Evolutionary conservation across 2,797 vertebrate species (phyloP).

Genomic region (Gambusia yucatana): DNA sequence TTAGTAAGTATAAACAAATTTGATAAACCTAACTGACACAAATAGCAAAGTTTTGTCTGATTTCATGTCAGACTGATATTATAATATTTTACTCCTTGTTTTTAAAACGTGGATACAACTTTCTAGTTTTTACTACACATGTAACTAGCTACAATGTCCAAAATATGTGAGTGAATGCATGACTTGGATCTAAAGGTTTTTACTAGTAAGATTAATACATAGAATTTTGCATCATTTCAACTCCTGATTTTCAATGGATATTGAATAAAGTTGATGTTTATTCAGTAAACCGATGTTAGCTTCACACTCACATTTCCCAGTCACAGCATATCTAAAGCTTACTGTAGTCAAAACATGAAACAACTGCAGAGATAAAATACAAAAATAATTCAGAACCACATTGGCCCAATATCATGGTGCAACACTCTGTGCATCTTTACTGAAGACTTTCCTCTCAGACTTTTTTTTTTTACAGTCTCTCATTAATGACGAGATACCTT

Average conservation of each 20-base stretch:
- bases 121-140: not conserved
- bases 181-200: not conserved
- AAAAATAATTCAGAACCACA: conserved; percentile 14
- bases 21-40: not conserved
- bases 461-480: conserved; percentile 54
- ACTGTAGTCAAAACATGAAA: not conserved
- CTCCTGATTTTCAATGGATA: not conserved
- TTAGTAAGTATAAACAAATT: not conserved
- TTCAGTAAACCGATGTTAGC: not conserved
- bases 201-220: not conserved
- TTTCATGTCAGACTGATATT: not conserved
- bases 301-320: not conserved
- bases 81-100: not conserved
- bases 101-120: not conserved
- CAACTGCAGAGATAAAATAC: not conserved
- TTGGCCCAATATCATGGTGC: conserved; percentile 13
- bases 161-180: not conserved
- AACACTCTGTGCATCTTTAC: conserved; percentile 34
- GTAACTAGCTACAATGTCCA: not conserved
- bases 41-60: not conserved
- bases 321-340: not conserved
- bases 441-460: conserved; percentile 60
- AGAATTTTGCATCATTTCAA: not conserved
- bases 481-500: conserved; percentile 85
- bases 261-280: not conserved